A percentile compares a stretch with the other conserved stretches of the same genome.
Evolutionary conservation across 2,113 vertebrate species (phyloP).

Genomic region (Ailurus styani): DNA sequence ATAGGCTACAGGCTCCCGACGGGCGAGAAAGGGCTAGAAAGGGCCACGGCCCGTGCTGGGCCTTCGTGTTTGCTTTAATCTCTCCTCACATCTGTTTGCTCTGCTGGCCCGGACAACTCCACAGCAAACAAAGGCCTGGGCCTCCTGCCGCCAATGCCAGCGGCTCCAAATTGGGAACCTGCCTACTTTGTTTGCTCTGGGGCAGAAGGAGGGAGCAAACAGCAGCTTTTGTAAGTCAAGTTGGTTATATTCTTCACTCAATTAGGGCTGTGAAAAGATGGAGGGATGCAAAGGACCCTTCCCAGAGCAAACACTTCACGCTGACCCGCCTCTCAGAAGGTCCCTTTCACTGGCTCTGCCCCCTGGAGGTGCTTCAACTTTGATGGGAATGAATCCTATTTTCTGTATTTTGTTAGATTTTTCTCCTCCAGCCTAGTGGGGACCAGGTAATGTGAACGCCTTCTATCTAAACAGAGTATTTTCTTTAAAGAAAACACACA

Average conservation of each 20-base stretch:
- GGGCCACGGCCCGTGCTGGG: not conserved
- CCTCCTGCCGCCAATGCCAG: slow-evolving; percentile 55
- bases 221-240: slow-evolving; percentile 67
- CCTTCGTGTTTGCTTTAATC: slow-evolving; percentile 70
- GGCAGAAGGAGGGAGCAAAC: slow-evolving; percentile 63
- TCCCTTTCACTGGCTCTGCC: slow-evolving; percentile 1
- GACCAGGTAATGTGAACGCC: not conserved
- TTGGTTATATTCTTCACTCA: slow-evolving; percentile 61
- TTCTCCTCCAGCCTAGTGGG: slow-evolving; percentile 26
- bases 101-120: slow-evolving; percentile 72
- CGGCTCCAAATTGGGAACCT: slow-evolving; percentile 72
- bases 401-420: slow-evolving; percentile 29
- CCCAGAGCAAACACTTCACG: slow-evolving; percentile 23
- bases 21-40: not conserved
- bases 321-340: slow-evolving; percentile 32
- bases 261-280: slow-evolving; percentile 71
- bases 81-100: slow-evolving; percentile 77
- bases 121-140: slow-evolving; percentile 68
- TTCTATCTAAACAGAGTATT: slow-evolving; percentile 49
- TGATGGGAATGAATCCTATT: not conserved
- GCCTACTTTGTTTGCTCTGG: slow-evolving; percentile 76
- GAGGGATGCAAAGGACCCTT: slow-evolving; percentile 60
- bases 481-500: slow-evolving; percentile 44
- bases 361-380: slow-evolving; percentile 31
- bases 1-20: not conserved